phyloP scores from a whole-genome alignment of 2,113 vertebrate genomes.

The Cercocebus atys region DNA sequence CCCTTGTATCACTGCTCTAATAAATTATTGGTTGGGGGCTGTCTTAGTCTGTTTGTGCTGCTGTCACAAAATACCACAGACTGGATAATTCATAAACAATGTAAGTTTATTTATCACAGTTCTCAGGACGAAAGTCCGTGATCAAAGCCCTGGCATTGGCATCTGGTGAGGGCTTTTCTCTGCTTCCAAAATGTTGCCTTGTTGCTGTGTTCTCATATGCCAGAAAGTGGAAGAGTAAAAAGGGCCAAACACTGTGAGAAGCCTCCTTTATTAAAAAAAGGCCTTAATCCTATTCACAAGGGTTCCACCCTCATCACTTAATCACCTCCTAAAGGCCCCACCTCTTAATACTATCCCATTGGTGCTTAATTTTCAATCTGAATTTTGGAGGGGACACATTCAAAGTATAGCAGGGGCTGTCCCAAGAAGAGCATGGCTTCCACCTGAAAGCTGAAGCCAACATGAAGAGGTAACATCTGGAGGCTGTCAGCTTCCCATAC shows the following conservation, averaged over 20 bases:
- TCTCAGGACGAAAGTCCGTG: not conserved
- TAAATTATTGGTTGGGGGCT: not conserved
- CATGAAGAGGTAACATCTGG: not conserved
- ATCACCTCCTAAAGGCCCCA: too few species aligned
- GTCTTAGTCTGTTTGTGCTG: not conserved
- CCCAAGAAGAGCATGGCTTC: not conserved
- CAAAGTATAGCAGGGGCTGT: not conserved
- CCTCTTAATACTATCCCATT: not conserved
- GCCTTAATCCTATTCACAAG: not conserved
- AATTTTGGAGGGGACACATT: not conserved
- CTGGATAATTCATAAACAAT: not conserved
- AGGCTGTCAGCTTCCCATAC: not conserved
- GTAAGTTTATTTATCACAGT: not conserved
- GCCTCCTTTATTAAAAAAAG: not conserved
- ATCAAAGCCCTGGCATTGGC: not conserved
- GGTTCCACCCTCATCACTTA: not conserved
- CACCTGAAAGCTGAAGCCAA: not conserved
- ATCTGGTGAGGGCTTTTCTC: not conserved
- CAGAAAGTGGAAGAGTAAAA: not conserved
- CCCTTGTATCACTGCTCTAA: not conserved
- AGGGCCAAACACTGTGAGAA: not conserved
- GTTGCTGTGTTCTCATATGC: not conserved
- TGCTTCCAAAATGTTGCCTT: not conserved
- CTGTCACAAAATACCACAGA: not conserved
- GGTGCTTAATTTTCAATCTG: not conserved